A percentile compares a stretch with the other conserved stretches of the same genome.
Evolutionary conservation across 2,797 vertebrate species (phyloP).

Genomic region (Fistularia tabacaria): DNA sequence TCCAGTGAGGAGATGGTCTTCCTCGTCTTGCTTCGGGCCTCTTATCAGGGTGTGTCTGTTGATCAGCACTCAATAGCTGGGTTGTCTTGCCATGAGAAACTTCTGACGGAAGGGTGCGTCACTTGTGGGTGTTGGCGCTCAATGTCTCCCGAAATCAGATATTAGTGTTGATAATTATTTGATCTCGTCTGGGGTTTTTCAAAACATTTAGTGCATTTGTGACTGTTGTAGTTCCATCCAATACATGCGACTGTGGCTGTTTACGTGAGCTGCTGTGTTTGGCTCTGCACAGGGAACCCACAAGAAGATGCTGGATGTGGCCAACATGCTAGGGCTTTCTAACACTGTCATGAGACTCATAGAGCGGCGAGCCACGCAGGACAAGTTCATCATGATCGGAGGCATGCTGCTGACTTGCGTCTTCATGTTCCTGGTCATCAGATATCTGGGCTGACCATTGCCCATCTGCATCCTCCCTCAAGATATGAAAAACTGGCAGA

Average conservation of each 20-base stretch:
- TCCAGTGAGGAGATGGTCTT: conserved; percentile 75
- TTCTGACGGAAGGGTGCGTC: conserved; percentile 32
- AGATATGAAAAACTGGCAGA: conserved; percentile 46
- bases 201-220: conserved; percentile 3
- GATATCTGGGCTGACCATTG: conserved; percentile 86
- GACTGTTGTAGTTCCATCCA: background rate
- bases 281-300: conserved; percentile 82
- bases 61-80: conserved; percentile 39
- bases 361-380: conserved; percentile 92
- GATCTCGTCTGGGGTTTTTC: background rate
- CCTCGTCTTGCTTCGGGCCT: conserved; percentile 61
- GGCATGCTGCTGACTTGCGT: conserved; percentile 94
- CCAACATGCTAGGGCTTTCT: conserved; percentile 94
- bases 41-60: conserved; percentile 77
- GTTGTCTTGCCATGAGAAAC: conserved; percentile 65
- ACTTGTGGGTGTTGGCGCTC: conserved; percentile 36
- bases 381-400: conserved; percentile 95
- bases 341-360: conserved; percentile 98
- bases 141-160: conserved; percentile 31
- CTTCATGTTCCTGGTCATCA: conserved; percentile 87
- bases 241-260: conserved; percentile 1
- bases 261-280: conserved; percentile 6
- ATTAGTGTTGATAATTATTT: conserved; percentile 25
- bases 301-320: conserved; percentile 97
- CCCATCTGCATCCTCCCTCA: conserved; percentile 37